Evolutionary conservation across 1,140 invertebrate genomes (phyloP), one percentile per base, ranked within the genome.

Genomic region (Caerostris extrusa): DNA sequence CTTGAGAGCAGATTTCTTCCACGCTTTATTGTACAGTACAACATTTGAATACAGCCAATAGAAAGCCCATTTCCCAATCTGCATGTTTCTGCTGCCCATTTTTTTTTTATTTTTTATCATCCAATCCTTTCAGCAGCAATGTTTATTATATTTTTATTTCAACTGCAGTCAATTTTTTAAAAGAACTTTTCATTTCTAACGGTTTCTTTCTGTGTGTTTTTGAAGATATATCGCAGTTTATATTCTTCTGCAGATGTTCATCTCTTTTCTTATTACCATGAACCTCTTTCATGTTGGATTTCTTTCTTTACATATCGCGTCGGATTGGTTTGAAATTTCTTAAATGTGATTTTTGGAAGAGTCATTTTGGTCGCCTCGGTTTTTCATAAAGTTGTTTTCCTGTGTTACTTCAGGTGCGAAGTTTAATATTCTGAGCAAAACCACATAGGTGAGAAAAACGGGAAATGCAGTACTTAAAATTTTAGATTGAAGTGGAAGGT

Each of bases 1-100:
- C 34, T 34, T 50, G 69, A 77, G 69, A 77, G 69, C 10, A 14
- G 69, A 34, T 77, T 77, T 77, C 58, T 87, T 64, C 60, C 7
- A 17, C n/a, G 56, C 34, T 87, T 87, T 87, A 87, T 87, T 87
- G 85, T 58, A 87, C 85, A 87, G 19, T 61, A 61, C 85, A 87
- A 64, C 56, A 87, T 87, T 87, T 87, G 85, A 87, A 87, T 87
- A 87, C 85, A 60, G 58, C 85, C 85, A 87, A 87, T 87, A 87
- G 85, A 87, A 87, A 87, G 50, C 10, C 17, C 58, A 87, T 64
- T 87, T 61, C 58, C 85, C 85, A 87, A 64, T 87, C 85, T 50
- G 19, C 57, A 64, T 87, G 60, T 60, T 87, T 87, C 14, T 60
- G 34, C 3, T n/a, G 2, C 34, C 34, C 34, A 34, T 34, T 34